Percentiles rank a stretch among this genome's conserved stretches.
phyloP scores from a whole-genome alignment of 2,797 vertebrate genomes.

The Otolemur crassicaudatus region DNA sequence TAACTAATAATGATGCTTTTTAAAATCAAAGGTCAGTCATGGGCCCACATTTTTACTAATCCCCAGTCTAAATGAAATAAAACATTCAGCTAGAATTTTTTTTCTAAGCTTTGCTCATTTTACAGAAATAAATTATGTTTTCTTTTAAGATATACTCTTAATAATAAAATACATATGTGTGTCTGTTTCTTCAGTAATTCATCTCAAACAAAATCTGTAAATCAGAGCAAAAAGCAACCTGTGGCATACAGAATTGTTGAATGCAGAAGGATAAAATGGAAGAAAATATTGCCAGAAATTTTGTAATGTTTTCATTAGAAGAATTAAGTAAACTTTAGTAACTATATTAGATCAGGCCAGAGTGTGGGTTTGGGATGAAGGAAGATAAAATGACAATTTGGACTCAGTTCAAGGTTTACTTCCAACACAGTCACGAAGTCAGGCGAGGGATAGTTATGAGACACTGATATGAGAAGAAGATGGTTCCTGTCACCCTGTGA shows the following conservation, averaged over 20 bases:
- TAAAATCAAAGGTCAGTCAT: slow-evolving; percentile 45
- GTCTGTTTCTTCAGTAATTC: background rate
- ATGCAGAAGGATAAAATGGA: background rate
- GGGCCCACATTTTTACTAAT: slow-evolving; percentile 50
- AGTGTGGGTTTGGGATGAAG: background rate
- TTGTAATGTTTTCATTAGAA: background rate
- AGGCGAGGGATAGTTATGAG: background rate
- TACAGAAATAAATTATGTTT: slow-evolving; percentile 49
- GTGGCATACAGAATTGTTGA: background rate
- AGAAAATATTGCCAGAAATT: slow-evolving; percentile 43
- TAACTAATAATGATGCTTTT: slow-evolving; percentile 33
- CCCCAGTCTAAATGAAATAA: background rate
- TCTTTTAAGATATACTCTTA: slow-evolving; percentile 2
- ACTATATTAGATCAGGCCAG: background rate
- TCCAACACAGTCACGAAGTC: background rate
- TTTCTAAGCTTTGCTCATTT: background rate
- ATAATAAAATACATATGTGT: background rate
- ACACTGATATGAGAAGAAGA: background rate
- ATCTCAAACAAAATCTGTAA: background rate
- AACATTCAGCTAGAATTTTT: background rate
- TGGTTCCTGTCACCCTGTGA: background rate
- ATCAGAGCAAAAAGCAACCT: slow-evolving; percentile 4
- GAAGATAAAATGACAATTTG: background rate
- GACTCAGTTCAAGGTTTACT: background rate
- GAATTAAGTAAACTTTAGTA: background rate